Evolutionary conservation across 2,888 invertebrate species (phyloP), one percentile per base, ranked within the genome.

Genomic region (Eueremaeus valkanovi): DNA sequence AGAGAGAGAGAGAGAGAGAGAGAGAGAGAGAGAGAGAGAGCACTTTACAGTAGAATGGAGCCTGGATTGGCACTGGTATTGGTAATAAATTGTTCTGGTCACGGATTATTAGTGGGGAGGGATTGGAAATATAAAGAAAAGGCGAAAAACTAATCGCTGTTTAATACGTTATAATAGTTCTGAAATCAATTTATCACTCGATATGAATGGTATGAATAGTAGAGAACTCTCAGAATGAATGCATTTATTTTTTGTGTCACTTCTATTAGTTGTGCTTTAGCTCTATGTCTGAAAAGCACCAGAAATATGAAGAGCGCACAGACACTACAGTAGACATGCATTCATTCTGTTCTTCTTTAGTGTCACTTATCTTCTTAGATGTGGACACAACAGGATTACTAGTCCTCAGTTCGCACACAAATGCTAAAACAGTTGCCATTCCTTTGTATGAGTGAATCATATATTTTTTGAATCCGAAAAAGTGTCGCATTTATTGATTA

Each of bases 21-120:
- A 36, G 36, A 63, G 63, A 61, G 63, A 33, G 29, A 63, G 36
- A 63, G 24, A 63, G 63, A 55, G 55, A 68, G 40, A 42, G 63
- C 24, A 21, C n/a, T 61, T 33, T 61, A n/a, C 61, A n/a, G 9
- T 61, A 31, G 21, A 24, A 27, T 61, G 31, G 61, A 27, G 1
- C 33, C 16, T 13, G 24, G 31, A 61, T 33, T 31, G 31, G 61
- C 61, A 61, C 61, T 61, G 61, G 33, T 61, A 61, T 68, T 40
- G 42, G 40, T 68, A 68, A 68, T 68, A 68, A 68, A 63, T 21
- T 68, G n/a, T 68, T 68, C 40, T 68, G 68, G 68, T 68, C 68
- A 68, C 68, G 68, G 68, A 68, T 68, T 68, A 68, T 68, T 68
- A 68, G 68, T 68, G 68, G 68, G 68, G 68, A 68, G 68, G 68